Percentiles rank a stretch among this genome's conserved stretches.
phyloP scores from a whole-genome alignment of 2,888 invertebrate genomes.

The Leucania comma region DNA sequence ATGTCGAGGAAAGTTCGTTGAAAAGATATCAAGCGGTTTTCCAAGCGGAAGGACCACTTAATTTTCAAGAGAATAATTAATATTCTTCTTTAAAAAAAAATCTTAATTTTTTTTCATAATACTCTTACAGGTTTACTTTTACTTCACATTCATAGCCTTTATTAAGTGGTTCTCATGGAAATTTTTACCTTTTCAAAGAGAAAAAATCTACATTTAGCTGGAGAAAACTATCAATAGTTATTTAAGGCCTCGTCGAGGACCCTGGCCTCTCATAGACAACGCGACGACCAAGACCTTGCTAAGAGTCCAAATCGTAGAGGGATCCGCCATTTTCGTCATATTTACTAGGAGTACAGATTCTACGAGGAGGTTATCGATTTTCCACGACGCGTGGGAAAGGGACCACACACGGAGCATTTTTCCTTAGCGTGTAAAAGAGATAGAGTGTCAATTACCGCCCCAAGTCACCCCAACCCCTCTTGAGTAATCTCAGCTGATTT shows the following conservation, averaged over 20 bases:
- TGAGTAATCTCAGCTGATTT: conserved; percentile 45
- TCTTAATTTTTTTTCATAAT: background rate
- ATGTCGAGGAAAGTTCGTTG: conserved; percentile 81
- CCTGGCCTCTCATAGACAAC: conserved; percentile 6
- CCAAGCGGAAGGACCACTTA: conserved; percentile 45
- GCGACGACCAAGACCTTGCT: conserved; percentile 8
- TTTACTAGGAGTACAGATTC: conserved; percentile 74
- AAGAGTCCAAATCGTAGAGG: conserved; percentile 63
- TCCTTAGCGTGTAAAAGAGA: conserved; percentile 42
- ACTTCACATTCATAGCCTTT: background rate
- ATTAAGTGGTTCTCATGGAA: background rate
- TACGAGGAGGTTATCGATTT: conserved; percentile 72
- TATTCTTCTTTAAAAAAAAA: background rate
- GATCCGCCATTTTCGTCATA: conserved; percentile 84
- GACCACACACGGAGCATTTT: conserved; percentile 27
- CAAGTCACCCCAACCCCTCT: conserved; percentile 44
- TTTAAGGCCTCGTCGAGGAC: background rate
- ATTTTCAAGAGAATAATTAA: background rate
- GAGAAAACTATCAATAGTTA: background rate
- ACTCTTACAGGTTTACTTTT: background rate
- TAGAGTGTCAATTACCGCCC: conserved; percentile 7
- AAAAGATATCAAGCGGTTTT: conserved; percentile 73
- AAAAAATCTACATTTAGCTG: background rate
- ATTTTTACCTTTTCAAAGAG: background rate
- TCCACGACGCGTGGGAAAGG: conserved; percentile 46